Evolutionary conservation across 2,797 vertebrate species (phyloP), one percentile per base, ranked within the genome.

Genomic region (Ctenopoma multispine): DNA sequence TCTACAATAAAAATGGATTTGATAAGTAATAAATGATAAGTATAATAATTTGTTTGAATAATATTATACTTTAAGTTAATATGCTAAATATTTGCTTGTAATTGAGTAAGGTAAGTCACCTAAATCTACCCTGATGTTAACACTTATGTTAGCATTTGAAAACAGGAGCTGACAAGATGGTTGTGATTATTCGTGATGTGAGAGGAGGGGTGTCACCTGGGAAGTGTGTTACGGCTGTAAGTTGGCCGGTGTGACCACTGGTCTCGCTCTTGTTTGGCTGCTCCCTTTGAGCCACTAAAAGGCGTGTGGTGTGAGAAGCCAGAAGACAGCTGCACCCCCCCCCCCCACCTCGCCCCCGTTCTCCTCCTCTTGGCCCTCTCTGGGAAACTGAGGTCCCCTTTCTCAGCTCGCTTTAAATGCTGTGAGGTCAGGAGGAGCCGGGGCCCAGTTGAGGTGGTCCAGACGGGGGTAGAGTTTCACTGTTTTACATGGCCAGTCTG

Each of bases 201-300:
- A 79, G 79, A 74, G 70, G 43, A 73, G 85, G 59, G 86, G 83
- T 84, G 85, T 91, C 89, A 93, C 84, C 89, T 92, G 86, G 86
- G 83, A 92, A 76, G 82, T 63, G 77, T 83, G 82, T 90, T 88
- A 88, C 56, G 67, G 82, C 83, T 84, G 59, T 87, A 87, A 79
- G 88, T 80, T 81, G 79, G 87, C 88, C 72, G 82, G 73, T 66
- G 78, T 90, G 87, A 92, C 91, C 90, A 89, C 67, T 87, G 91
- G 66, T 84, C 87, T 86, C 75, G 66, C 85, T 83, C 79, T 79
- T 76, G 72, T 79, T 88, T 13, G 51, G 63, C 82, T 89, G 80
- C 84, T 91, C 88, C 87, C 89, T 93, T 87, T 90, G 91, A 94
- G 92, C 83, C 14, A 75, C 86, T 92, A 91, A 93, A 91, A 92